phyloP scores from a whole-genome alignment of 1,140 invertebrate species.

The Chironomus striatipennis region DNA sequence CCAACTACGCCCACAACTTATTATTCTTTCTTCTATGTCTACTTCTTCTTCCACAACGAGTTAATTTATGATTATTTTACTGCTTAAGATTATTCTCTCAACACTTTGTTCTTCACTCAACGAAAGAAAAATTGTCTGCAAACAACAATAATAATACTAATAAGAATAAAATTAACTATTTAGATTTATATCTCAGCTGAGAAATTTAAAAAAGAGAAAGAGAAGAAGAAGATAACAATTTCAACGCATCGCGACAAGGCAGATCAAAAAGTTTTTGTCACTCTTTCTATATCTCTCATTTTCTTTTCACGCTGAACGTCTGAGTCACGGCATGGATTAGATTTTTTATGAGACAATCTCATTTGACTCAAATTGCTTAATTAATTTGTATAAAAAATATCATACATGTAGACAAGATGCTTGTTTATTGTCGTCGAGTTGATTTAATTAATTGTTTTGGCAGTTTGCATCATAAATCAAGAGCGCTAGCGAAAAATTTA shows the following conservation, averaged over 20 bases:
- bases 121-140: too few relatives aligned
- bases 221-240: not conserved
- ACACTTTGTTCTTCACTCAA: slow-evolving; percentile 5
- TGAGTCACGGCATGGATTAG: not conserved
- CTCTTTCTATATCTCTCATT: too few relatives aligned
- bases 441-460: slow-evolving; percentile 7
- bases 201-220: not conserved
- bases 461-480: slow-evolving; percentile 7
- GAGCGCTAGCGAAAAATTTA: too few relatives aligned
- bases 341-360: not conserved
- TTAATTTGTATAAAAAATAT: slow-evolving; percentile 15
- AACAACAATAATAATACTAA: too few relatives aligned
- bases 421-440: not conserved
- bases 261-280: not conserved
- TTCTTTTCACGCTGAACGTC: too few relatives aligned
- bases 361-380: slow-evolving; percentile 5
- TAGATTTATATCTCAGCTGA: too few relatives aligned
- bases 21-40: too few relatives aligned
- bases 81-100: slow-evolving; percentile 9
- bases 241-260: not conserved
- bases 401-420: not conserved
- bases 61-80: slow-evolving; percentile 12
- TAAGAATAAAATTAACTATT: too few relatives aligned
- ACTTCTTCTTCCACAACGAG: not conserved
- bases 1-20: too few relatives aligned